Evolutionary conservation across 2,888 invertebrate species (phyloP).

Genomic region (Prenolepis imparis): DNA sequence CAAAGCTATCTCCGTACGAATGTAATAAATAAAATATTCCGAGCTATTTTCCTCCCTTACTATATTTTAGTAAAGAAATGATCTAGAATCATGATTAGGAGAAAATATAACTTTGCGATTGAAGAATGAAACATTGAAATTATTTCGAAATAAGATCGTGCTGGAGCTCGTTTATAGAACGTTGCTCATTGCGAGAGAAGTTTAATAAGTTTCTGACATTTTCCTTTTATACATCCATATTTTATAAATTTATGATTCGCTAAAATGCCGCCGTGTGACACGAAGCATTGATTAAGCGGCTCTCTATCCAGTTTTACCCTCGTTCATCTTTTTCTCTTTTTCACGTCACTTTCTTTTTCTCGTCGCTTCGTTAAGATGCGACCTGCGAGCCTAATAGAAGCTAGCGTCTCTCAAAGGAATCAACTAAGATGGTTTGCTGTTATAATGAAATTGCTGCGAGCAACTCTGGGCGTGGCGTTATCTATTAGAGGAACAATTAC

Average conservation of each 20-base stretch:
- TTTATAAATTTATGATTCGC: conserved; percentile 47
- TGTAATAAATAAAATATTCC: background rate
- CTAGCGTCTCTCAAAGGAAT: conserved; percentile 63
- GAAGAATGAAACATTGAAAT: conserved; percentile 7
- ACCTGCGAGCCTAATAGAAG: conserved; percentile 47
- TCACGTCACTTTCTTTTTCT: conserved; percentile 37
- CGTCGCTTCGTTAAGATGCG: conserved; percentile 62
- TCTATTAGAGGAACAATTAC: conserved; percentile 25
- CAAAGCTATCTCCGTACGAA: background rate
- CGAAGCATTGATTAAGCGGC: conserved; percentile 67
- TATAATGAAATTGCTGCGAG: conserved; percentile 64
- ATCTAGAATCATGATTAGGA: conserved; percentile 9
- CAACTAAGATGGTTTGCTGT: conserved; percentile 43
- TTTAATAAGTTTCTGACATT: conserved; percentile 12
- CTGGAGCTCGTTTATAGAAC: conserved; percentile 1
- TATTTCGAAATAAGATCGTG: background rate
- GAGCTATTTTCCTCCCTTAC: background rate
- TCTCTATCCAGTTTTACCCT: conserved; percentile 36
- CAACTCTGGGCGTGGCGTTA: conserved; percentile 21
- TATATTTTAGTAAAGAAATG: background rate
- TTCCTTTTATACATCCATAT: background rate
- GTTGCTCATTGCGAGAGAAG: background rate
- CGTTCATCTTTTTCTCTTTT: conserved; percentile 5
- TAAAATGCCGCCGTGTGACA: conserved; percentile 38
- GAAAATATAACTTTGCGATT: background rate